A percentile compares a stretch with the other conserved stretches of the same genome.
Conservation (phyloP, 2,888 invertebrate genomes). For the Mesorhabditis sp. region DNA sequence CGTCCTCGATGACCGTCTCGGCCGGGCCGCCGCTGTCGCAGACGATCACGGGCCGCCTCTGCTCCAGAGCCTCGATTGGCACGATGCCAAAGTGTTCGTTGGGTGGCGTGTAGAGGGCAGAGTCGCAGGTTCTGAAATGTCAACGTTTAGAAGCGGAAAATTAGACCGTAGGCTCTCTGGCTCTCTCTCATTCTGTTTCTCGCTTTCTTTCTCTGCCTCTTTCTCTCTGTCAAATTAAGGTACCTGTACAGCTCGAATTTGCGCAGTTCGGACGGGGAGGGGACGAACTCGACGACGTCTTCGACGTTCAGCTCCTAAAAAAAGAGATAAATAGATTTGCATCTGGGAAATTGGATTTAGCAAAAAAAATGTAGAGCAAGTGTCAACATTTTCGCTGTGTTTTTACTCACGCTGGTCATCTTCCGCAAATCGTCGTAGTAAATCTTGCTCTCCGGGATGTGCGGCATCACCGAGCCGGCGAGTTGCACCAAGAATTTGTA, state of each 20-base stretch:
- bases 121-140: constrained; percentile 52
- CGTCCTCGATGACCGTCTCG: constrained; percentile 73
- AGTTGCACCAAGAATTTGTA: constrained; percentile 41
- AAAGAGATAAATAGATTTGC: too few relatives aligned
- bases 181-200: not conserved
- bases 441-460: constrained; percentile 60
- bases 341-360: too few relatives aligned
- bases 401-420: constrained; percentile 46
- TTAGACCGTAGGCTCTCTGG: too few relatives aligned
- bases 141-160: too few relatives aligned
- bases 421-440: constrained; percentile 59
- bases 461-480: constrained; percentile 61
- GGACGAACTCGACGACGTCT: constrained; percentile 60
- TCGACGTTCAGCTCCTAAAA: constrained; percentile 47
- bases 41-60: constrained; percentile 87
- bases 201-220: too few relatives aligned
- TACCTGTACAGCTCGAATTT: constrained; percentile 59
- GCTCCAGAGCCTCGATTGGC: constrained; percentile 95
- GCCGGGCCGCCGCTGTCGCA: constrained; percentile 91
- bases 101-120: constrained; percentile 81
- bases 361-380: not conserved
- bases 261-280: constrained; percentile 60
- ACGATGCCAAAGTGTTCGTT: constrained; percentile 99
- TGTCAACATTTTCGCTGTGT: not conserved
- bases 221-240: not conserved